Evolutionary conservation across 1,140 invertebrate species (phyloP).

Genomic region (Periplaneta americana): DNA sequence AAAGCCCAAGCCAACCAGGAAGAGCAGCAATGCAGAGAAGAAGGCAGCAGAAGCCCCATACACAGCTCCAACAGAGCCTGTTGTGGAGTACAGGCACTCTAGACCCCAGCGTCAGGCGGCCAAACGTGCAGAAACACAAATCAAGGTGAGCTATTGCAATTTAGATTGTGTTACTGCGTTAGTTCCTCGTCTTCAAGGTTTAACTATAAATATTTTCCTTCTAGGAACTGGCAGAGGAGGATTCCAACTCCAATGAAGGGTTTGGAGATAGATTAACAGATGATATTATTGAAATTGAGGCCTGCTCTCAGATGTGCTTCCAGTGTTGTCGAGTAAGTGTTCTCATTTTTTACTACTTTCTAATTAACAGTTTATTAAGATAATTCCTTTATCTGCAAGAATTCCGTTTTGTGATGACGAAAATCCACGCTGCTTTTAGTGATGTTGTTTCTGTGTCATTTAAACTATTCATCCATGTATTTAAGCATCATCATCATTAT

Average conservation of each 20-base stretch:
- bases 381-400: no score
- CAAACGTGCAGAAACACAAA: conserved; percentile 28
- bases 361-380: no score
- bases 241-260: conserved; percentile 15
- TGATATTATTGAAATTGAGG: conserved; percentile 14
- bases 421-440: no score
- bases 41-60: background rate
- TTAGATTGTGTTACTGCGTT: background rate
- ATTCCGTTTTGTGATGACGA: no score
- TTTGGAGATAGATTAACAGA: conserved; percentile 8
- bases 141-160: conserved; percentile 25
- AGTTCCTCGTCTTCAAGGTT: background rate
- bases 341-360: no score
- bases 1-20: background rate
- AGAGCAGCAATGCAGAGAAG: background rate
- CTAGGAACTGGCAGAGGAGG: conserved; percentile 7
- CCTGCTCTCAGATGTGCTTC: background rate
- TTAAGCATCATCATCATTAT: no score
- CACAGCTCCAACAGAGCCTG: background rate
- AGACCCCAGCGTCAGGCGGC: conserved; percentile 29
- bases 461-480: no score
- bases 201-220: background rate
- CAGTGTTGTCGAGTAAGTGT: conserved; percentile 14
- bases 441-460: no score
- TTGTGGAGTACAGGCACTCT: background rate